A percentile compares a stretch with the other conserved stretches of the same genome.
Evolutionary conservation across 2,113 vertebrate genomes (phyloP).

Genomic region (Crotalus helleri): DNA sequence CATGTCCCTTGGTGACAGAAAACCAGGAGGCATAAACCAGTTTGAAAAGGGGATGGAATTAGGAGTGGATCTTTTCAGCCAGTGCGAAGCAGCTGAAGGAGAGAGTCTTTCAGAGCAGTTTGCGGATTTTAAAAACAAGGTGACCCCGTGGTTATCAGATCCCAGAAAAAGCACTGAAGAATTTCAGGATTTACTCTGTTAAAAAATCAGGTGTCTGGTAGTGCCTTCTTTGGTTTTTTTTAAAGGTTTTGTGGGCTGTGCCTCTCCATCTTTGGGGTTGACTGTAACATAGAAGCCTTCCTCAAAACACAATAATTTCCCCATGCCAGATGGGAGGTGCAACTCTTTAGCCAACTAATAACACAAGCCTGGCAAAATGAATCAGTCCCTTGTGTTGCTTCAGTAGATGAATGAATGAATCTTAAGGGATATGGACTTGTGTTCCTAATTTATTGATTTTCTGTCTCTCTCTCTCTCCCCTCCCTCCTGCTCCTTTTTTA

Average conservation of each 20-base stretch:
- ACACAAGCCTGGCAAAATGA: background rate
- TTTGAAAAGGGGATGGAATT: background rate
- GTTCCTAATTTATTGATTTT: background rate
- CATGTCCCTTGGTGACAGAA: background rate
- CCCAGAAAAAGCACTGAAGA: background rate
- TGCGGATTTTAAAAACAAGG: background rate
- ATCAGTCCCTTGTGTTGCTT: background rate
- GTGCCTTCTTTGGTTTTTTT: background rate
- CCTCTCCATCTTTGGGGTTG: background rate
- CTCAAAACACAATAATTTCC: background rate
- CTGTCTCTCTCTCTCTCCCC: too few species aligned
- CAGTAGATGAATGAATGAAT: background rate
- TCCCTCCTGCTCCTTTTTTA: constrained; percentile 38
- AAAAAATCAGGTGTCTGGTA: background rate
- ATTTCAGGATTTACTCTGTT: background rate
- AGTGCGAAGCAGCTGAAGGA: background rate
- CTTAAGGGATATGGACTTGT: background rate
- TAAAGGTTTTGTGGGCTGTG: background rate
- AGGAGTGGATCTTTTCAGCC: background rate
- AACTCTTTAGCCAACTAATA: background rate
- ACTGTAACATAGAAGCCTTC: background rate
- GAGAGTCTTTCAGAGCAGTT: too few species aligned
- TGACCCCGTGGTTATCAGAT: background rate
- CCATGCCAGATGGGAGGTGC: background rate
- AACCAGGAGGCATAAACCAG: background rate